Base-by-base conservation (phyloP, 2,797 vertebrate genomes). In the Mycteria americana region DNA sequence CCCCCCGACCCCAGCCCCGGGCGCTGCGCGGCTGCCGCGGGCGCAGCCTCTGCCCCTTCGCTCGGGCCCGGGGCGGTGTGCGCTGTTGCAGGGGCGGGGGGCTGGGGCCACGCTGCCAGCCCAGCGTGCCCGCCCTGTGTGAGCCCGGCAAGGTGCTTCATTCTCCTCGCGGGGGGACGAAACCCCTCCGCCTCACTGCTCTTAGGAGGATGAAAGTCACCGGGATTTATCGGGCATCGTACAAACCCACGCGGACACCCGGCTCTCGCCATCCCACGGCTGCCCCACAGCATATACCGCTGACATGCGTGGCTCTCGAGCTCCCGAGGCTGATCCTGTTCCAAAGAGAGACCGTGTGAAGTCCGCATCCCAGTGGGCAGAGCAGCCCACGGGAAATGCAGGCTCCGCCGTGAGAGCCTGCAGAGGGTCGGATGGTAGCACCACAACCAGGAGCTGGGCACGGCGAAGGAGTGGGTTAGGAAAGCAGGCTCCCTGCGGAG, bases 221-320 rank as follows among this genome's bases (percentile, higher is more conserved):
- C 4, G 18, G 37, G 30, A 11, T 53, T 33, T 25, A 9, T 5
- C 6, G 25, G 33, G 48, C 31, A 8, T 9, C 7, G 0, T 2
- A 6, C 33, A 33, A 35, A 46, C 10, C 30, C 22, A 0, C 30
- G 0, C 31, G 10, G 24, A 1, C 78, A 9, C 51, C 48, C 2
- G 78, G 33, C 31, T 59, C 23, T 4, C 6, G 4, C 35, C 16
- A 13, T 33, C 31, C 21, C 68, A 2, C 25, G 4, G 16, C 63
- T 33, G 45, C 35, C 19, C 11, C 28, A 2, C 3, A 21, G 57
- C 18, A 2, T 0, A 1, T 4, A 4, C 6, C 6, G 10, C n/a
- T 14, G 51, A 18, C 28, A 56, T 1, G n/a, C 4, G 33, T 6
- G 3, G 7, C 41, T 18, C 28, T 9, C 3, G 2, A 15, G 17